phyloP scores from a whole-genome alignment of 2,797 vertebrate species.

The Chiloscyllium punctatum region DNA sequence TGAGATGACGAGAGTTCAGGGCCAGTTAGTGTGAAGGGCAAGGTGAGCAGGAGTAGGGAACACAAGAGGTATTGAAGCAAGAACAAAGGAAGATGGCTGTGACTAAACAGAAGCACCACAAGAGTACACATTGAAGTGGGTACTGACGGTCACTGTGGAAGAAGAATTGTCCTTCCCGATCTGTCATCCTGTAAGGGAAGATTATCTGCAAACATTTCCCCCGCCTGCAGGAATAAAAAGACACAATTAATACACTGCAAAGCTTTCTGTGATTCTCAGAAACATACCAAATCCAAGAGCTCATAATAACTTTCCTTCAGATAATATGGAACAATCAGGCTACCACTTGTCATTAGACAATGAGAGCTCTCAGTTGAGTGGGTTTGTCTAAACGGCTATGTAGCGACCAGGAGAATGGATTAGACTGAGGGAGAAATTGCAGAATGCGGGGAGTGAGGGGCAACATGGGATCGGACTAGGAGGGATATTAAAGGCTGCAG shows the following conservation, averaged over 20 bases:
- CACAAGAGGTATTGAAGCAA: background rate
- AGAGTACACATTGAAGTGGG: background rate
- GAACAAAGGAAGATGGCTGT: background rate
- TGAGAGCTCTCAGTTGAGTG: background rate
- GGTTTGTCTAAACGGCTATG: background rate
- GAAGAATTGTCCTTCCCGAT: conserved; percentile 61
- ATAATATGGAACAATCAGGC: background rate
- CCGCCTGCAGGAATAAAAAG: background rate
- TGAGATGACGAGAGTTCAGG: too few species aligned
- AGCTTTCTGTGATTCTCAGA: background rate
- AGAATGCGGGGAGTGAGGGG: background rate
- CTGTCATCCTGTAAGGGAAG: conserved; percentile 57
- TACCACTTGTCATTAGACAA: background rate
- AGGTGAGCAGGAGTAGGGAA: too few species aligned
- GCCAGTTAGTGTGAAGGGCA: too few species aligned
- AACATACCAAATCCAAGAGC: background rate
- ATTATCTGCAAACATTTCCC: conserved; percentile 62
- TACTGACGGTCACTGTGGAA: conserved; percentile 65
- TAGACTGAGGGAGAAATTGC: background rate
- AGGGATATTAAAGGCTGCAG: background rate
- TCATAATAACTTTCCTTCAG: background rate
- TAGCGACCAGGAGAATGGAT: background rate
- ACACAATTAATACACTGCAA: background rate
- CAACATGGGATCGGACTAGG: background rate
- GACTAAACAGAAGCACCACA: too few species aligned